Conservation (phyloP, 2,113 vertebrate genomes). For the Bolborhynchus lineola region DNA sequence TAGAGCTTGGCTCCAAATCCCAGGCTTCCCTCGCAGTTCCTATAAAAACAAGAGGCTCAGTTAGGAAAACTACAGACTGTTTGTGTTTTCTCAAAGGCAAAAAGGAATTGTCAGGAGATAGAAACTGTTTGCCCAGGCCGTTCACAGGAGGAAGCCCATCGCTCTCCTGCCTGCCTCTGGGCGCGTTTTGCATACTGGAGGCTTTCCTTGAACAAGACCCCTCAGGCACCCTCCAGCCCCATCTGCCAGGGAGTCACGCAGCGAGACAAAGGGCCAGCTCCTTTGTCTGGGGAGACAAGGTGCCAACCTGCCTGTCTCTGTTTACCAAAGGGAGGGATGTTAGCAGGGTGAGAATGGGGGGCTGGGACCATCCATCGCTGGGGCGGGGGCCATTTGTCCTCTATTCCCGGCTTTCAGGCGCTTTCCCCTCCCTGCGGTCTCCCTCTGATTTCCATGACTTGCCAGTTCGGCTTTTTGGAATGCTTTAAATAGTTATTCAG, state of each 20-base stretch:
- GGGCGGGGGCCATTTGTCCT: constrained; percentile 59
- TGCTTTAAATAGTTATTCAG: background rate
- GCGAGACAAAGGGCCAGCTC: constrained; percentile 51
- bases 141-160: background rate
- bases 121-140: background rate
- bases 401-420: background rate
- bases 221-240: constrained; percentile 46
- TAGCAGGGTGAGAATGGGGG: constrained; percentile 61
- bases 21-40: background rate
- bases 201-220: constrained; percentile 57
- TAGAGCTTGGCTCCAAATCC: background rate
- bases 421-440: background rate
- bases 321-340: constrained; percentile 60
- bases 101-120: background rate
- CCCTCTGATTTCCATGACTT: background rate
- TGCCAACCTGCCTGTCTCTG: constrained; percentile 69
- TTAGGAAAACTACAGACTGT: background rate
- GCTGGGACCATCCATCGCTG: constrained; percentile 12
- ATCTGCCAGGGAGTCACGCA: constrained; percentile 40
- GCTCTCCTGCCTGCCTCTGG: background rate
- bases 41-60: background rate
- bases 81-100: background rate
- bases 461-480: background rate
- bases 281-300: constrained; percentile 64
- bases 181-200: constrained; percentile 24